A percentile compares a stretch with the other conserved stretches of the same genome.
These are phyloP conservation scores for Dioctria rufipes DNA, from an alignment of 2,888 invertebrate genomes.

Conservation along the genomic window DNA sequence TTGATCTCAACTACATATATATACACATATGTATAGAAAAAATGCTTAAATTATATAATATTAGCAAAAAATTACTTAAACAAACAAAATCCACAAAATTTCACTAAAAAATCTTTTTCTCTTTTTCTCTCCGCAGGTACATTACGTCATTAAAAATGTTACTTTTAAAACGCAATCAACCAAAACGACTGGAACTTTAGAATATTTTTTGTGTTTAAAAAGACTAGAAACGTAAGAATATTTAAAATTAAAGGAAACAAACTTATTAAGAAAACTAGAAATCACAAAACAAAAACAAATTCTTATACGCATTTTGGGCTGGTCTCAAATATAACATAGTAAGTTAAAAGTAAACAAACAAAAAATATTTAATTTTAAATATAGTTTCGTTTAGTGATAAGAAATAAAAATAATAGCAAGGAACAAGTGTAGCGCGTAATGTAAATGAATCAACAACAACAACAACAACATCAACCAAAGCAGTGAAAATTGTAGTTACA, in stretches of 20 bases:
- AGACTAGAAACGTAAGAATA: constrained; percentile 34
- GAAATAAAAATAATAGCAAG: constrained; percentile 27
- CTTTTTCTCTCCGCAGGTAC: constrained; percentile 57
- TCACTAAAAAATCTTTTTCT: constrained; percentile 15
- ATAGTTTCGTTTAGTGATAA: constrained; percentile 44
- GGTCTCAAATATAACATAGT: constrained; percentile 56
- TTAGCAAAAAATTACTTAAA: no score
- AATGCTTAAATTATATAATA: no score
- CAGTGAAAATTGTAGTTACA: constrained; percentile 3
- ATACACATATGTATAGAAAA: no score
- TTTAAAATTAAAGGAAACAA: constrained; percentile 43
- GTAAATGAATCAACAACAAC: neutral
- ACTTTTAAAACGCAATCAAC: constrained; percentile 56
- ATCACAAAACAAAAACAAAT: constrained; percentile 48
- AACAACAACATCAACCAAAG: constrained; percentile 33
- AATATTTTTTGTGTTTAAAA: constrained; percentile 57
- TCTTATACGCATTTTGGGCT: constrained; percentile 58
- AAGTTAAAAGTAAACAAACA: constrained; percentile 13
- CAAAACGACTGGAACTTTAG: constrained; percentile 58
- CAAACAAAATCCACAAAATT: neutral
- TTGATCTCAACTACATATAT: no score
- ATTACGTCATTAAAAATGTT: constrained; percentile 58
- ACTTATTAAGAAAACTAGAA: constrained; percentile 45
- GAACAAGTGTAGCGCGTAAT: constrained; percentile 18
- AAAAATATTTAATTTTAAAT: constrained; percentile 22